Evolutionary conservation across 2,888 invertebrate species (phyloP), one percentile per base, ranked within the genome.

Genomic region (Cheiracanthium punctorium): DNA sequence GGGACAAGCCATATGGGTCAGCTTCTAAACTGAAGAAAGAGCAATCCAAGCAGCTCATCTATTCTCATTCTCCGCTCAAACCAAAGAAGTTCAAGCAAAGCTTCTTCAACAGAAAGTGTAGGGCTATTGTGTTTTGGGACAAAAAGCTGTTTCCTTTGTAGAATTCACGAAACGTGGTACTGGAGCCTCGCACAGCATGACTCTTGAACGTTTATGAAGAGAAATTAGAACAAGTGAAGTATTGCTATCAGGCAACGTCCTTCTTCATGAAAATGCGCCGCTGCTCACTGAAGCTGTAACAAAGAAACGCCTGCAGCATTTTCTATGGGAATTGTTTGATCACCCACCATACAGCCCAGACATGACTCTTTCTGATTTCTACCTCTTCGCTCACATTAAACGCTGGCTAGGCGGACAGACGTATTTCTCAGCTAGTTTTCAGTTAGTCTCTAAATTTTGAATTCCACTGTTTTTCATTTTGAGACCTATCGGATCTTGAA

Each of bases 321-420:
- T 52, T 52, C 8, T 2, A 52, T 52, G 52, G 52, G 52, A 52
- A 52, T 2, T 52, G 5, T 52, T 52, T 52, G 52, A 52, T 52
- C 52, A 52, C 17, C 52, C 52, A 52, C 52, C 52, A 52, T 52
- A 52, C 52, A 52, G 52, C 14, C 52, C 52, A 10, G 52, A 52
- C 52, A 10, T 52, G 52, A 17, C 52, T 52, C 52, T 17, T 17
- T 52, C 52, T 10, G 52, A 52, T 52, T 52, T 52, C 14, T 17
- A 52, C 14, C 52, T 52, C 52, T 52, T 37, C 10, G 37, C 37
- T 10, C 37, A 37, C 37, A 37, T 37, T 4, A 37, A 37, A 10
- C 37, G 10, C 37, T 7, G 37, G 4, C 37, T 37, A 37, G 10
- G 37, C 4, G 37, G 37, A 37, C 37, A 37, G 37, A 37, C 4